Conservation (phyloP, 2,797 vertebrate species). For the Tragopan temminckii region DNA sequence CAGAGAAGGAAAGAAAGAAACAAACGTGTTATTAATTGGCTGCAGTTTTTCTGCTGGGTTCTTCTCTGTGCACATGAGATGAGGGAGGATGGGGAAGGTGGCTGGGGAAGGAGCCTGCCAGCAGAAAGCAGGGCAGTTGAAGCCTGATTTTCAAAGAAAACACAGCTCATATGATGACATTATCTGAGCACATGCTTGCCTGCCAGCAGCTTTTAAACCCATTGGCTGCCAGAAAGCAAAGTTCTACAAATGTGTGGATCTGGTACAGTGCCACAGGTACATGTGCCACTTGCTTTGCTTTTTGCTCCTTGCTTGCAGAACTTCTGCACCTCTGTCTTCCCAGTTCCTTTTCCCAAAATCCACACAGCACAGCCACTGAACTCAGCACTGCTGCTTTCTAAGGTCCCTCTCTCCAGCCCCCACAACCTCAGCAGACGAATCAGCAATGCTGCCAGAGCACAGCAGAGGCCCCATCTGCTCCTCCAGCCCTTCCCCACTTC, state of each 20-base stretch:
- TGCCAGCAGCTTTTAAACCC: neutral
- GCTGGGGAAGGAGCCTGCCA: neutral
- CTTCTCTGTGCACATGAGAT: neutral
- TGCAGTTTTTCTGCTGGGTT: constrained; percentile 33
- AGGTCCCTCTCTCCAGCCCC: neutral
- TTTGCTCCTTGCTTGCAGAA: neutral
- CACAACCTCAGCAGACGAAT: neutral
- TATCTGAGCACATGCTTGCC: constrained; percentile 2
- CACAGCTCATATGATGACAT: neutral
- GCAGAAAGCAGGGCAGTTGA: neutral
- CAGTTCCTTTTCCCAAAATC: neutral
- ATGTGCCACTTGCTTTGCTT: neutral
- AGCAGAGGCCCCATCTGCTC: neutral
- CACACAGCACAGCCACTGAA: neutral
- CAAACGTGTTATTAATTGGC: constrained; percentile 34
- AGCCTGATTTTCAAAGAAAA: constrained; percentile 8
- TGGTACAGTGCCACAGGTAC: neutral
- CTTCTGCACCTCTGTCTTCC: neutral
- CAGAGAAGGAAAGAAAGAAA: constrained; percentile 7
- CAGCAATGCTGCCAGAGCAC: neutral
- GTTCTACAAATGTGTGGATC: neutral
- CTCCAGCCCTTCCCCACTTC: neutral
- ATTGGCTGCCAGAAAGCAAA: neutral
- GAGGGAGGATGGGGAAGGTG: neutral
- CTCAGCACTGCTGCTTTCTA: neutral